A percentile compares a stretch with the other conserved stretches of the same genome.
phyloP scores from a whole-genome alignment of 2,113 vertebrate species.

The Melanotaenia duboulayi region DNA sequence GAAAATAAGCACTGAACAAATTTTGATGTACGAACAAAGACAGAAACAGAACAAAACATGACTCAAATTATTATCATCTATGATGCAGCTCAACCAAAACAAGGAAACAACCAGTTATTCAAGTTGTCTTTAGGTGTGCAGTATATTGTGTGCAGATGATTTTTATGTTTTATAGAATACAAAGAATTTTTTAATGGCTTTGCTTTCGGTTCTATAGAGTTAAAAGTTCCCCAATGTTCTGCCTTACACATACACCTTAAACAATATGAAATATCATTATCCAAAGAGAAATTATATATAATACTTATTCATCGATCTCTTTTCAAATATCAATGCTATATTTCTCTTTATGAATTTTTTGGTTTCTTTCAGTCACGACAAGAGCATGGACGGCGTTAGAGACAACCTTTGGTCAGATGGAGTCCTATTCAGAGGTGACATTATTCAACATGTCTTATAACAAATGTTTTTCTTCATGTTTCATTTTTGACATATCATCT shows the following conservation, averaged over 20 bases:
- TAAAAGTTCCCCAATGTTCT: not conserved
- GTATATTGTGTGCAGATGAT: not conserved
- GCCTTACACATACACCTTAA: constrained; percentile 3
- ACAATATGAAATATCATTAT: not conserved
- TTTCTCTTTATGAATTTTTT: not conserved
- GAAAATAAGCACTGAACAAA: constrained; percentile 29
- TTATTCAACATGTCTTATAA: constrained; percentile 59
- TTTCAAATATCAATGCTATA: not conserved
- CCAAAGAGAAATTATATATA: not conserved
- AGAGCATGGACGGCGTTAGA: not conserved
- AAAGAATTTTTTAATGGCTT: not conserved
- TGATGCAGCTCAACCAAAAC: not conserved
- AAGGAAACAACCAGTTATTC: constrained; percentile 3
- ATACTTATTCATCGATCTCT: not conserved
- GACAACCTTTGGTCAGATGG: constrained; percentile 13
- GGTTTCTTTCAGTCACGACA: too few species aligned
- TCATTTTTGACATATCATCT: constrained; percentile 64
- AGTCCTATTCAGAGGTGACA: constrained; percentile 30
- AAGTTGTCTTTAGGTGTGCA: not conserved
- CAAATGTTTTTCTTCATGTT: constrained; percentile 65
- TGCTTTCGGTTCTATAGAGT: not conserved
- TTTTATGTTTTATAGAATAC: constrained; percentile 15
- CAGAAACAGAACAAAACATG: constrained; percentile 14
- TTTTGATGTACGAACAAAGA: constrained; percentile 19
- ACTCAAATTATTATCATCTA: constrained; percentile 22